These are phyloP conservation scores for Wasmannia auropunctata DNA, from an alignment of 1,140 invertebrate genomes.

Conservation along the genomic window DNA sequence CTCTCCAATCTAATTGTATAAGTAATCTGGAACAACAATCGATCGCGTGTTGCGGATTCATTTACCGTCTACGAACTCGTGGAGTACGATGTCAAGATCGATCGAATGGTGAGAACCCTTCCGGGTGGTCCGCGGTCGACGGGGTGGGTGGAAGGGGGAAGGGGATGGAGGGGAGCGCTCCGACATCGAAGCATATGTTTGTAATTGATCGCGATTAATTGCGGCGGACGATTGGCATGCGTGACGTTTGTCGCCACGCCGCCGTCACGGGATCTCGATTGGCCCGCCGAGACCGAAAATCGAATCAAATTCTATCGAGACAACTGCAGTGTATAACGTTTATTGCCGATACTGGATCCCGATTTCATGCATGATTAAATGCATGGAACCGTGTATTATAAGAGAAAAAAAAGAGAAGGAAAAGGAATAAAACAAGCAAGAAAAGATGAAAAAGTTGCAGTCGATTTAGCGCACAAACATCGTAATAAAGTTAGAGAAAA, in stretches of 20 bases:
- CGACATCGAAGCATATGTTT: background rate
- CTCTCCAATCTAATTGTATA: background rate
- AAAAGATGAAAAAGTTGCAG: background rate
- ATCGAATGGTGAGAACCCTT: background rate
- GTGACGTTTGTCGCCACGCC: background rate
- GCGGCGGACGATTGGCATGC: conserved; percentile 1
- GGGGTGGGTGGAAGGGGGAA: background rate
- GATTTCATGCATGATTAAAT: background rate
- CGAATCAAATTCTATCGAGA: background rate
- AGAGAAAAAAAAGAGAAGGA: background rate
- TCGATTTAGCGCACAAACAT: background rate
- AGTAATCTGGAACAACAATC: background rate
- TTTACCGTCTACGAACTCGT: background rate
- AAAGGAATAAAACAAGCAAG: background rate
- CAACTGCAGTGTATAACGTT: too few relatives aligned
- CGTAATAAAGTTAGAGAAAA: background rate
- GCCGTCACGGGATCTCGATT: background rate
- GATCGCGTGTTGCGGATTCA: background rate
- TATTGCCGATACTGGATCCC: background rate
- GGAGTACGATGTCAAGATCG: background rate
- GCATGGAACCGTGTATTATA: too few relatives aligned
- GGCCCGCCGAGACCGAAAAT: background rate
- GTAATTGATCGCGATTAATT: conserved; percentile 26
- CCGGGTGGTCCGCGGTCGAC: background rate
- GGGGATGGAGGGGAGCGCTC: background rate